Conservation (phyloP, 2,888 invertebrate species). For the Diaphora mendica region DNA sequence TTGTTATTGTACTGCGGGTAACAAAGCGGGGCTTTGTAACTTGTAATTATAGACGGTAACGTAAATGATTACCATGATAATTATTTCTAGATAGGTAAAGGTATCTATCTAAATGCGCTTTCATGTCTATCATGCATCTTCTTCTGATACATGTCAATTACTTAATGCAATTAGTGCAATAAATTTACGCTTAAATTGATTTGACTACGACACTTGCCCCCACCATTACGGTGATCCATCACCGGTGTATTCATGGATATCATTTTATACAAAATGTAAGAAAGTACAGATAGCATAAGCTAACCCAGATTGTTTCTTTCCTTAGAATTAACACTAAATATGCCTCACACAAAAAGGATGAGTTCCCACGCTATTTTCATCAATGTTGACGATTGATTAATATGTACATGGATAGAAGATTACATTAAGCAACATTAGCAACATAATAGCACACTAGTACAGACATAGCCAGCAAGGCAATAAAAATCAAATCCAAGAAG, state of each 20-base stretch:
- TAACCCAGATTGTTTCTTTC: neutral
- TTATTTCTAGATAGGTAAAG: neutral
- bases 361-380: neutral
- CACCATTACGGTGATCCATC: neutral
- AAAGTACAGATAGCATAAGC: neutral
- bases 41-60: too few species aligned
- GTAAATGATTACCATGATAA: too few species aligned
- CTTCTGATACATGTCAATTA: too few species aligned
- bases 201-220: too few species aligned
- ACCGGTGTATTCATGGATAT: neutral
- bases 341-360: neutral
- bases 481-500: neutral
- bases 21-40: too few species aligned
- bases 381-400: neutral
- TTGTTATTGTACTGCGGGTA: too few species aligned
- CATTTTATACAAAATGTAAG: too few species aligned
- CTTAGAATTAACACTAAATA: too few species aligned
- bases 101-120: neutral
- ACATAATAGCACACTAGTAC: neutral
- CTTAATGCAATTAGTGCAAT: neutral
- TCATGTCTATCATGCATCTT: neutral
- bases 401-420: neutral
- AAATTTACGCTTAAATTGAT: too few species aligned
- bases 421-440: too few species aligned
- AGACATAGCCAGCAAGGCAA: neutral